Evolutionary conservation across 2,113 vertebrate species (phyloP).

Genomic region (Onychostruthus taczanowskii): DNA sequence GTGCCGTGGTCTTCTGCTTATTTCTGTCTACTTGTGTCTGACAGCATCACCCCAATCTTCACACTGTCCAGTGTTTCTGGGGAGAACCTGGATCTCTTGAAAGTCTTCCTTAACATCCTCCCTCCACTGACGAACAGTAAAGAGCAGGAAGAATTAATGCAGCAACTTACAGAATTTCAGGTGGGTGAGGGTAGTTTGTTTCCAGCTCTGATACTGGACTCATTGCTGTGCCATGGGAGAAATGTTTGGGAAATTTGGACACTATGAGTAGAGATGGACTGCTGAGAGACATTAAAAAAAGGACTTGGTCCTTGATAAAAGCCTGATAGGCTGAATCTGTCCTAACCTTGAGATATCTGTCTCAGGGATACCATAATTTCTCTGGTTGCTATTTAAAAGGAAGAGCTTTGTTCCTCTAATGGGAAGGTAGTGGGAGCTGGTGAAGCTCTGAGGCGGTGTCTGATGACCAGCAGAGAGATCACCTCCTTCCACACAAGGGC

Average conservation of each 20-base stretch:
- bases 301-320: not conserved
- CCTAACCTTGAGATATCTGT: not conserved
- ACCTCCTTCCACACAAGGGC: not conserved
- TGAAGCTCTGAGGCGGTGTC: not conserved
- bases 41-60: constrained; percentile 95
- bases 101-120: constrained; percentile 96
- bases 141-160: constrained; percentile 97
- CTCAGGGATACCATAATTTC: not conserved
- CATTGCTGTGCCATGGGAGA: not conserved
- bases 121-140: constrained; percentile 98
- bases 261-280: not conserved
- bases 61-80: constrained; percentile 94
- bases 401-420: not conserved
- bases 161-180: constrained; percentile 97
- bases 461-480: not conserved
- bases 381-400: not conserved
- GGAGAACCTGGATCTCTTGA: constrained; percentile 91
- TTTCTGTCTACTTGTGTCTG: constrained; percentile 25
- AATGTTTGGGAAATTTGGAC: not conserved
- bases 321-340: not conserved
- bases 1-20: not conserved
- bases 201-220: not conserved
- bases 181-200: constrained; percentile 57
- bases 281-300: not conserved
- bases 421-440: not conserved